Evolutionary conservation across 1,140 invertebrate genomes (phyloP).

Genomic region (Zophobas atratus): DNA sequence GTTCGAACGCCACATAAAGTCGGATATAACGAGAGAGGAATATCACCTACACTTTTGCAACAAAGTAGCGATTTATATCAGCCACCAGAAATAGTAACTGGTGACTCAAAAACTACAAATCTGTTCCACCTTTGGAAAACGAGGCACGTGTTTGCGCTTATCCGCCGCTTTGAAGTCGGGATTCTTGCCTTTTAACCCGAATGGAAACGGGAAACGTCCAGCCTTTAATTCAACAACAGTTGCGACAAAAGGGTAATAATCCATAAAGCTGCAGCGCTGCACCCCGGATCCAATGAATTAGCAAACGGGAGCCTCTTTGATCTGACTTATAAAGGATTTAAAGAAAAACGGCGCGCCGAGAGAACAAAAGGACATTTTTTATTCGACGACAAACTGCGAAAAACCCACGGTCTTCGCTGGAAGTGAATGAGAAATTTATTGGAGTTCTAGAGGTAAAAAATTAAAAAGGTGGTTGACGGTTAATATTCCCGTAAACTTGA

Average conservation of each 20-base stretch:
- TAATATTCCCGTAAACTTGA: slow-evolving; percentile 2
- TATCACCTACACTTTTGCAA: too few species aligned
- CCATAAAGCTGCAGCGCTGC: slow-evolving; percentile 1
- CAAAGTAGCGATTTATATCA: too few species aligned
- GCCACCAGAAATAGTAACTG: too few species aligned
- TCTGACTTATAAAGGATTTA: not conserved
- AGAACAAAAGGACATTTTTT: slow-evolving; percentile 20
- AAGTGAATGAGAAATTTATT: slow-evolving; percentile 7
- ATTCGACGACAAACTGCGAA: not conserved
- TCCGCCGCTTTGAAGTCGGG: too few species aligned
- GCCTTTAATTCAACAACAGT: not conserved
- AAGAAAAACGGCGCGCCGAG: not conserved
- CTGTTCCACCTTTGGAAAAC: too few species aligned
- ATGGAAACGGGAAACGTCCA: not conserved
- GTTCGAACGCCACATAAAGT: not conserved
- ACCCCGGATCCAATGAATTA: slow-evolving; percentile 25
- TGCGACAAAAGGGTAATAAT: not conserved
- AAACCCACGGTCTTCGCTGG: slow-evolving; percentile 8
- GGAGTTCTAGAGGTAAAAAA: slow-evolving; percentile 1
- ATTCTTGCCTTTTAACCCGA: not conserved
- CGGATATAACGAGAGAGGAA: not conserved
- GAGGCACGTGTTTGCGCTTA: too few species aligned
- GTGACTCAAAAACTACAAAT: too few species aligned
- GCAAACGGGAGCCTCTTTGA: slow-evolving; percentile 21
- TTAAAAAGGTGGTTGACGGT: slow-evolving; percentile 4